phyloP scores from a whole-genome alignment of 2,797 vertebrate species.

The Pantherophis alleghaniensis region DNA sequence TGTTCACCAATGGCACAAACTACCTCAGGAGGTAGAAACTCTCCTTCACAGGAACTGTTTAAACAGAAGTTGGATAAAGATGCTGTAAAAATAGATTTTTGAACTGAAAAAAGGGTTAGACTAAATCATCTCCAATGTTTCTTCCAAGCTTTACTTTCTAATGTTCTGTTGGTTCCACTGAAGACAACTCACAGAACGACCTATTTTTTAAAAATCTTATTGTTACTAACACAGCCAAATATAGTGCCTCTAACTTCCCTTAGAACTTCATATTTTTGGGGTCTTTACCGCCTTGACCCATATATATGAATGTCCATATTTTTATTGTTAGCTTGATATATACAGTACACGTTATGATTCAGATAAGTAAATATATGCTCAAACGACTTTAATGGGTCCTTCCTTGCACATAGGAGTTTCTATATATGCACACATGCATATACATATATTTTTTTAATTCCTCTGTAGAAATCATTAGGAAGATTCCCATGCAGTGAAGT shows the following conservation, averaged over 20 bases:
- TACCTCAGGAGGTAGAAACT: neutral
- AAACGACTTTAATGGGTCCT: neutral
- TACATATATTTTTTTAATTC: neutral
- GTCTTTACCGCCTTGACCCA: neutral
- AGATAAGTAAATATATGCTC: neutral
- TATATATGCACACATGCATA: neutral
- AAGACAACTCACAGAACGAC: neutral
- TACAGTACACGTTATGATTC: neutral
- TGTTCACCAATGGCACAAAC: neutral
- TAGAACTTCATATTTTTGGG: neutral
- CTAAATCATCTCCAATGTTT: neutral
- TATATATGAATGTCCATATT: neutral
- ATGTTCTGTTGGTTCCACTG: neutral
- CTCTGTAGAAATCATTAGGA: neutral
- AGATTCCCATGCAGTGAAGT: neutral
- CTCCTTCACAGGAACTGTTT: neutral
- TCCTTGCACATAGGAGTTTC: neutral
- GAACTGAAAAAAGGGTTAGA: neutral
- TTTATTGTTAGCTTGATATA: neutral
- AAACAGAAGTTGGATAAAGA: neutral
- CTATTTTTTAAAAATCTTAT: neutral
- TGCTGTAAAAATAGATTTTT: neutral
- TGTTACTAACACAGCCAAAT: neutral
- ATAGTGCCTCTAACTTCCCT: neutral
- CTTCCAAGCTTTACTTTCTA: neutral